Evolutionary conservation across 2,797 vertebrate genomes (phyloP).

Genomic region (Anniella stebbinsi): DNA sequence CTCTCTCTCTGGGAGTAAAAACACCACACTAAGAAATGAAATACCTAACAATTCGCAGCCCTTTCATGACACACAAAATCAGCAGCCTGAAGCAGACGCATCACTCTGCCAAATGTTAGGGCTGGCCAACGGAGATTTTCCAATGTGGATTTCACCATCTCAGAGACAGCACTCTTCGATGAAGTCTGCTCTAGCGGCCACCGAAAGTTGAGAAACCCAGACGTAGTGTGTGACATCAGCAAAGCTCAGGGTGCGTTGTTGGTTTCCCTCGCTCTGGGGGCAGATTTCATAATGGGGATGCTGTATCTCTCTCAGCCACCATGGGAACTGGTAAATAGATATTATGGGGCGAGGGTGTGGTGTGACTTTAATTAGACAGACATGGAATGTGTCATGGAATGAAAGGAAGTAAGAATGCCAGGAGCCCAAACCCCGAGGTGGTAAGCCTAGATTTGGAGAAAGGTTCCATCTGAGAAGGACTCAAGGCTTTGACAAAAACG

Average conservation of each 20-base stretch:
- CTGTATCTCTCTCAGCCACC: constrained; percentile 55
- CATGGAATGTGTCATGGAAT: constrained; percentile 59
- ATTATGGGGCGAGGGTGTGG: constrained; percentile 58
- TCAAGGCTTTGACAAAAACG: not conserved
- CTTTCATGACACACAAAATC: not conserved
- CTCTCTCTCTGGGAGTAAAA: not conserved
- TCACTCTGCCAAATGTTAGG: too few relatives aligned
- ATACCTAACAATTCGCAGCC: not conserved
- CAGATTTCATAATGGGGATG: constrained; percentile 57
- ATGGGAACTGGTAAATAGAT: constrained; percentile 43
- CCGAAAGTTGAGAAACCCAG: not conserved
- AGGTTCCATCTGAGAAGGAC: not conserved
- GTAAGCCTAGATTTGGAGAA: not conserved
- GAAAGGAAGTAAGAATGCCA: constrained; percentile 36
- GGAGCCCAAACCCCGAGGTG: not conserved
- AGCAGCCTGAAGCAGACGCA: too few relatives aligned
- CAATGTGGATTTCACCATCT: not conserved
- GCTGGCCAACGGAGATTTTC: not conserved
- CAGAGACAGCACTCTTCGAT: not conserved
- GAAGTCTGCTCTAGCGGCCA: not conserved
- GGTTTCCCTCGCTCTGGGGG: not conserved
- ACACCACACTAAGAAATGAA: not conserved
- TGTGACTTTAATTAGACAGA: constrained; percentile 53
- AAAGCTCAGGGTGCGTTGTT: not conserved
- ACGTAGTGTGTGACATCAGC: not conserved